Evolutionary conservation across 1,140 invertebrate genomes (phyloP).

Genomic region (Samia ricini): DNA sequence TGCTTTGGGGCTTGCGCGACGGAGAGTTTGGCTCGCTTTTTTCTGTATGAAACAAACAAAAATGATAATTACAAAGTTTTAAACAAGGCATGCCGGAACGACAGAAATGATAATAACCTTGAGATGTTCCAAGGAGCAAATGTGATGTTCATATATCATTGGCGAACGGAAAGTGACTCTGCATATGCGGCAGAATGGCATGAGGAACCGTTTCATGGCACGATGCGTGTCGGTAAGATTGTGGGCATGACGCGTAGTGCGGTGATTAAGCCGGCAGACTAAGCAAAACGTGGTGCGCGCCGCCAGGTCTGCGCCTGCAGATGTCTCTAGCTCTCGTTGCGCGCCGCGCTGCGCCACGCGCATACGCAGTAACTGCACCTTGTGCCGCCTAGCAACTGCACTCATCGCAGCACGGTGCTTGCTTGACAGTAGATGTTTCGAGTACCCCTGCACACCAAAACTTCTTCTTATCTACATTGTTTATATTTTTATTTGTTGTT

Average conservation of each 20-base stretch:
- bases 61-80: neutral
- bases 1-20: slow-evolving; percentile 59
- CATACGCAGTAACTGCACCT: slow-evolving; percentile 84
- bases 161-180: slow-evolving; percentile 86
- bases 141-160: slow-evolving; percentile 89
- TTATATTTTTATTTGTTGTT: slow-evolving; percentile 3
- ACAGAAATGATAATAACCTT: slow-evolving; percentile 76
- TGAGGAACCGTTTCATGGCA: slow-evolving; percentile 89
- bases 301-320: slow-evolving; percentile 82
- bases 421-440: slow-evolving; percentile 82
- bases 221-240: slow-evolving; percentile 86
- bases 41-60: slow-evolving; percentile 2
- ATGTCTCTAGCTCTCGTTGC: slow-evolving; percentile 84
- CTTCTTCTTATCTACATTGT: neutral
- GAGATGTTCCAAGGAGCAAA: slow-evolving; percentile 87
- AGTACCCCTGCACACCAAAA: slow-evolving; percentile 78
- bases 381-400: slow-evolving; percentile 83
- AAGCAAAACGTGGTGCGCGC: slow-evolving; percentile 84
- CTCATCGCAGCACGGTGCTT: slow-evolving; percentile 85
- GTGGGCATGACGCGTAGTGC: slow-evolving; percentile 85
- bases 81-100: neutral
- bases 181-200: slow-evolving; percentile 86
- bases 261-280: slow-evolving; percentile 89
- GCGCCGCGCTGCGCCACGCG: slow-evolving; percentile 85
- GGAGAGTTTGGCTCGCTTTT: slow-evolving; percentile 72